Evolutionary conservation across 2,888 invertebrate species (phyloP), one percentile per base, ranked within the genome.

Genomic region (Pachliopta kotzebuea): DNA sequence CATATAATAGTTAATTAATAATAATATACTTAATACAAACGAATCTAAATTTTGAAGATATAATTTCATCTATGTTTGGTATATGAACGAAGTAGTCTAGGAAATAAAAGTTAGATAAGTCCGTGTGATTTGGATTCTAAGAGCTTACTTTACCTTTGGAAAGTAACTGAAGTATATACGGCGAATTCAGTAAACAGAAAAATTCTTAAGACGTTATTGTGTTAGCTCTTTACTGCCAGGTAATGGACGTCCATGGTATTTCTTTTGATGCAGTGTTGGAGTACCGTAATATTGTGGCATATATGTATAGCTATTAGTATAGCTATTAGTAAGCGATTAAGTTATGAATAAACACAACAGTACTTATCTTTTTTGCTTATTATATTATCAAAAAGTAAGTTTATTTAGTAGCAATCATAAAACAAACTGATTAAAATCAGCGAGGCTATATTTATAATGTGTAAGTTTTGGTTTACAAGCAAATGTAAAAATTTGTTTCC

Each of bases 201-300:
- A 24, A 24, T 45, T 57, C 24, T 21, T 42, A 23, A 42, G 57
- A 11, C 18, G 24, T 57, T 57, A 45, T 45, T 57, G 45, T 45
- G 57, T 45, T 24, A 57, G 24, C 45, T 42, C 57, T 57, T 56
- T 37, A 56, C 56, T 56, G 24, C 57, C 8, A 45, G 7, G 57
- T 57, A 57, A 57, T 57, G 57, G 57, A 45, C 18, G 24, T 57
- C 18, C n/a, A 45, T n/a, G 24, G 57, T 57, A 23, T 42, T 24
- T 20, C 21, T n/a, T 24, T 21, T 57, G 42, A 57, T 23, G 57
- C 45, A 57, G 57, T 57, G 42, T 45, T 23, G 57, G 45, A 57
- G 57, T 9, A 2, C 23, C 24, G 45, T 57, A 18, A 31, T 29
- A 11, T 20, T n/a, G 50, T 52, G 21, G 50, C 23, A 7, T 14